phyloP scores from a whole-genome alignment of 2,113 vertebrate species.

The human (Homo sapiens) region GRCh38 chr20:41750501-41751000 shows the following conservation, averaged over 20 bases:
- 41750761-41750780: not conserved
- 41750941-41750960: not conserved
- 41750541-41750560: not conserved
- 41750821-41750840: not conserved
- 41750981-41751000: not conserved
- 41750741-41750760: not conserved
- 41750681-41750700: not conserved
- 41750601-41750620: not conserved
- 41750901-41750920: not conserved
- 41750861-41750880: too few species aligned
- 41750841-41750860: not conserved
- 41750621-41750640: conserved; percentile 23
- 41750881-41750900: not conserved
- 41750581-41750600: conserved; percentile 34
- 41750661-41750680: not conserved
- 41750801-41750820: not conserved
- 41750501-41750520: not conserved
- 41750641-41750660: not conserved
- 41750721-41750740: not conserved
- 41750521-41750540: not conserved
- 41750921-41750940: not conserved
- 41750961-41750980: not conserved
- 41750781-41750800: not conserved
- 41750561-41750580: conserved; percentile 47
- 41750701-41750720: not conserved